Conservation (phyloP, 2,888 invertebrate species). For the Drosophila basisetae region DNA sequence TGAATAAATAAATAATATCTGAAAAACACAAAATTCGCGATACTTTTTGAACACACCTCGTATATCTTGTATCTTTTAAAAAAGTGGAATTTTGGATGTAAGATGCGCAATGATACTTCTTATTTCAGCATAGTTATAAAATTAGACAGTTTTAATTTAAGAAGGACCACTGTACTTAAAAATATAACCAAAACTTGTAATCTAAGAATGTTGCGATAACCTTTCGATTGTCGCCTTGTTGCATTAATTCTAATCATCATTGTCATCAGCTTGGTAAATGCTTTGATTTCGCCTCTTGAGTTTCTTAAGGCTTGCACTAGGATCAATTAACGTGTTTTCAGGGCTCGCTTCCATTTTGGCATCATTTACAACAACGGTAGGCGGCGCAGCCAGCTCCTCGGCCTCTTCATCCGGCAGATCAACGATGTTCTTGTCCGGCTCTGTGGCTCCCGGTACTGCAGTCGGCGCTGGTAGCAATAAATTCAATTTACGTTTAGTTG, state of each 20-base stretch:
- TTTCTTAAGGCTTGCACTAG: conserved; percentile 69
- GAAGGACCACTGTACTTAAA: neutral
- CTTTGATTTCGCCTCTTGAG: conserved; percentile 84
- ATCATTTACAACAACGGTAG: neutral
- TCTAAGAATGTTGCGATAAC: neutral
- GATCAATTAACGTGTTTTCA: neutral
- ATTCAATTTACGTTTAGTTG: conserved; percentile 76
- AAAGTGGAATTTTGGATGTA: neutral
- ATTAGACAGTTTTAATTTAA: no score
- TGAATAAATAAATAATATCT: no score
- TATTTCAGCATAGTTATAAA: neutral
- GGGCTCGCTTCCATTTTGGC: neutral
- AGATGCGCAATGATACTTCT: neutral
- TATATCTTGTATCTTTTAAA: no score
- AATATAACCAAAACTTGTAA: neutral
- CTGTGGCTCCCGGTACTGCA: neutral
- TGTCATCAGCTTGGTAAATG: conserved; percentile 76
- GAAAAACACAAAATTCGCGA: no score
- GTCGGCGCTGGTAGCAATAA: conserved; percentile 77
- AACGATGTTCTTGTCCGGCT: conserved; percentile 32
- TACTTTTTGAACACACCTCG: no score
- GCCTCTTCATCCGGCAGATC: conserved; percentile 50
- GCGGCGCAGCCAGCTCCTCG: neutral
- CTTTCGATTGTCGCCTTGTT: neutral
- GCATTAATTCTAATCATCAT: conserved; percentile 46